Evolutionary conservation across 2,113 vertebrate species (phyloP).

Genomic region (Psophia crepitans): DNA sequence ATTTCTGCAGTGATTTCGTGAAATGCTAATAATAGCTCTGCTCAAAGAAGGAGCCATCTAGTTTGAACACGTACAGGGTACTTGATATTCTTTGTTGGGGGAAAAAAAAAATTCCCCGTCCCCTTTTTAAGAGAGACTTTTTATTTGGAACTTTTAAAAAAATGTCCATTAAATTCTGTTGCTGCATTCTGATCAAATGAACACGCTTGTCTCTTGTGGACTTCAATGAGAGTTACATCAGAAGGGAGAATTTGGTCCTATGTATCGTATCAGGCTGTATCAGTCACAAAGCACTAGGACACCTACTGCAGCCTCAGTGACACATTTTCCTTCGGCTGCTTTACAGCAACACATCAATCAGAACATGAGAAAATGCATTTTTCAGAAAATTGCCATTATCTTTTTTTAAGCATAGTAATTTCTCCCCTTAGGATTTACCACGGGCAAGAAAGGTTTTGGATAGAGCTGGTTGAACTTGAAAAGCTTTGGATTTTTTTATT

Average conservation of each 20-base stretch:
- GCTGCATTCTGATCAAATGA: conserved; percentile 48
- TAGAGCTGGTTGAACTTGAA: conserved; percentile 38
- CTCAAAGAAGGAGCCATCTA: background rate
- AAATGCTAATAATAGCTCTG: conserved; percentile 57
- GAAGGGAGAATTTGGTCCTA: conserved; percentile 10
- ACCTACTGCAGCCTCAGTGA: conserved; percentile 44
- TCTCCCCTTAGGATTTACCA: conserved; percentile 16
- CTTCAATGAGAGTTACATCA: conserved; percentile 49
- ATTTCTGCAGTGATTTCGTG: conserved; percentile 47
- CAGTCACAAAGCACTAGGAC: conserved; percentile 36
- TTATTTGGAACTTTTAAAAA: background rate
- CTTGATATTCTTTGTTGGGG: background rate
- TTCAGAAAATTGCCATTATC: conserved; percentile 56
- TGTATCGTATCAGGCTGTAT: background rate
- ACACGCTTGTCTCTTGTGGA: background rate
- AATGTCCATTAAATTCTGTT: conserved; percentile 29
- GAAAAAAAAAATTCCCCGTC: background rate
- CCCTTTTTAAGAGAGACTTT: background rate
- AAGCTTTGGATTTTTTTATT: background rate
- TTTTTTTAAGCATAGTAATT: conserved; percentile 46
- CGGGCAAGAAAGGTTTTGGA: conserved; percentile 13
- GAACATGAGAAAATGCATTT: conserved; percentile 49
- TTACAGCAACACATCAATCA: conserved; percentile 57
- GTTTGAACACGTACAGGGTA: background rate
- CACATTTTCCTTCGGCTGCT: conserved; percentile 51